Conservation (phyloP, 2,797 vertebrate species). For the Argyrosomus regius region DNA sequence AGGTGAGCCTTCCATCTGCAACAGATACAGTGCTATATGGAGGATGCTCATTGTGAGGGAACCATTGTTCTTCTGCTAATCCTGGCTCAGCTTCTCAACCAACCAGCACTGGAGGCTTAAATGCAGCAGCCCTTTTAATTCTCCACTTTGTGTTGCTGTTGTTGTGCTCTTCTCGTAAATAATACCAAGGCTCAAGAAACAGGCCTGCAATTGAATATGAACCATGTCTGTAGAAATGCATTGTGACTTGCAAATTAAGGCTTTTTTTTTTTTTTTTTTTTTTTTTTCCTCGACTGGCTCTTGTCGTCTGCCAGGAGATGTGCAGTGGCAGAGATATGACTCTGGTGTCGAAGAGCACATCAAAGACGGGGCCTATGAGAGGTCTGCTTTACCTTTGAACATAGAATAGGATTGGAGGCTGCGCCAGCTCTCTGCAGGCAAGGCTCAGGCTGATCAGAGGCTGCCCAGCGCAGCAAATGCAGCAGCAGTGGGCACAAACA, state of each 20-base stretch:
- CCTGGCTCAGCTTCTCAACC: constrained; percentile 79
- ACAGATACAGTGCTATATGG: constrained; percentile 72
- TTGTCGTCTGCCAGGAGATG: constrained; percentile 87
- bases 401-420: constrained; percentile 88
- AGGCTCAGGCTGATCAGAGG: constrained; percentile 86
- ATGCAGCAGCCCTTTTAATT: constrained; percentile 78
- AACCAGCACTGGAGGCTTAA: constrained; percentile 80
- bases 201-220: constrained; percentile 70
- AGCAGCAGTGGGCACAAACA: constrained; percentile 81
- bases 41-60: constrained; percentile 77
- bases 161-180: constrained; percentile 71
- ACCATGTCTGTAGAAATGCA: constrained; percentile 82
- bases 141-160: constrained; percentile 74
- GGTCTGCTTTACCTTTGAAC: constrained; percentile 91
- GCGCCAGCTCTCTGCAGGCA: constrained; percentile 90
- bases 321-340: constrained; percentile 87
- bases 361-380: constrained; percentile 88
- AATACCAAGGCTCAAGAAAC: constrained; percentile 75
- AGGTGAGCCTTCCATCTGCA: constrained; percentile 75
- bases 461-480: constrained; percentile 81
- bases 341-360: constrained; percentile 91
- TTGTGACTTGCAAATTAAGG: constrained; percentile 91
- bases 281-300: constrained; percentile 76
- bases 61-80: constrained; percentile 82
- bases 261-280: constrained; percentile 69